Evolutionary conservation across 2,888 invertebrate genomes (phyloP), one percentile per base, ranked within the genome.

Genomic region (Platycnemis pennipes): DNA sequence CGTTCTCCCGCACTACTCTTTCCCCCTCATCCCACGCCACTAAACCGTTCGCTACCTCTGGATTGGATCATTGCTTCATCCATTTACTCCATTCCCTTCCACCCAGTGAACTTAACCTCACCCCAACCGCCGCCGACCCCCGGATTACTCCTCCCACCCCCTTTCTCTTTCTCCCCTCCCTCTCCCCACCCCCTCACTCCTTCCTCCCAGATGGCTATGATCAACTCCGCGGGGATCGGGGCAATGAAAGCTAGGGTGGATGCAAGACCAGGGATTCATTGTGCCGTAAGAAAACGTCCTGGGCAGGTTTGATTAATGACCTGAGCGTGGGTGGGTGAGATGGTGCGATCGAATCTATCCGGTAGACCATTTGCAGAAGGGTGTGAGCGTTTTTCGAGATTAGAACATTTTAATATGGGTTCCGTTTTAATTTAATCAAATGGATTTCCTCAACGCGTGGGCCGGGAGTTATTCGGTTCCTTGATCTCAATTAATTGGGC

Each of bases 251-350:
- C 42, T 91, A 63, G 45, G 91, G 63, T 89, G 69, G 63, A 63
- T 91, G 44, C 63, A 63, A 45, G 63, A 44, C 37, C 16, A 56
- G 44, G 63, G 91, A 42, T 63, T 91, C 91, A 91, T 91, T 91
- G 91, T 91, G 91, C 91, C 69, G 42, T 5, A 13, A 44, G 63
- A 16, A 91, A 63, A 91, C 63, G 91, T 69, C 91, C 63, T 8
- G 63, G 91, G n/a, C 56, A 91, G 63, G 63, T 91, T 91, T 91
- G 91, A 91, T 91, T 91, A 91, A 91, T 91, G 91, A 53, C 91
- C 91, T 44, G 63, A 19, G 91, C 49, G 77, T 31, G 8, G 69
- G n/a, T 22, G 31, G 31, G 77, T 22, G 26, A 77, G 37, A 26
- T 22, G 7, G 63, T 42, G 69, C 44, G 91, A 91, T 91, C 69